Evolutionary conservation across 2,888 invertebrate species (phyloP).

Genomic region (Lottia gigantea): DNA sequence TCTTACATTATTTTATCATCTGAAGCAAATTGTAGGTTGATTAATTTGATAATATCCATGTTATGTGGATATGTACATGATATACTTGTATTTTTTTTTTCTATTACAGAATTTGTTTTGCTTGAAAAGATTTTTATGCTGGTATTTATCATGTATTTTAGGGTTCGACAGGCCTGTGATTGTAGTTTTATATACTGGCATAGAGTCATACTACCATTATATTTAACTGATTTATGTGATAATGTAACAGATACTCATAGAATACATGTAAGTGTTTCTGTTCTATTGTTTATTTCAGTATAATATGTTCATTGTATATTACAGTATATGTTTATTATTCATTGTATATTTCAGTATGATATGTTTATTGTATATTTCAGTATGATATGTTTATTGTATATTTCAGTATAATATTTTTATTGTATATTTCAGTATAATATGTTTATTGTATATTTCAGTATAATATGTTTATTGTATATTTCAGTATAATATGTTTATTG

Average conservation of each 20-base stretch:
- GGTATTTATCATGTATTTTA: slow-evolving; percentile 35
- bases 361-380: too few relatives aligned
- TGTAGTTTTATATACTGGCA: slow-evolving; percentile 87
- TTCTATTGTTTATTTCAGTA: too few relatives aligned
- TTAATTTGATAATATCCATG: too few relatives aligned
- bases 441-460: slow-evolving; percentile 67
- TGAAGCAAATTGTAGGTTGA: too few relatives aligned
- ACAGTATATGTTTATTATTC: too few relatives aligned
- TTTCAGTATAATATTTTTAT: too few relatives aligned
- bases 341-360: too few relatives aligned
- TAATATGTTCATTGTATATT: too few relatives aligned
- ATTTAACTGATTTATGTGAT: slow-evolving; percentile 80
- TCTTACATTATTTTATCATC: slow-evolving; percentile 3
- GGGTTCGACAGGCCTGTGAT: slow-evolving; percentile 76
- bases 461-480: slow-evolving; percentile 25
- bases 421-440: too few relatives aligned
- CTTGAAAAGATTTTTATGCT: background rate
- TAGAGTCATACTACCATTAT: slow-evolving; percentile 80
- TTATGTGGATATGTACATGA: too few relatives aligned
- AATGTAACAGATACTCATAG: slow-evolving; percentile 76
- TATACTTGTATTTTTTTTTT: too few relatives aligned
- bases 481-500: slow-evolving; percentile 64
- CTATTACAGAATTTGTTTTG: background rate
- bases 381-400: too few relatives aligned
- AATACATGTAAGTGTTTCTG: slow-evolving; percentile 71